Conservation (phyloP, 1,140 invertebrate species). For the silkworm (Bombyx mori) region ASM3026992v2 NC_085115.1:10266501-10267000, state of each 20-base stretch:
- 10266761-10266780: no score
- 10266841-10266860: background rate
- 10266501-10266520: background rate
- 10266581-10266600: no score
- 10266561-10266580: no score
- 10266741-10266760: no score
- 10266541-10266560: constrained; percentile 2
- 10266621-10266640: background rate
- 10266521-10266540: background rate
- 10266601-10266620: no score
- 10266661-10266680: no score
- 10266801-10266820: no score
- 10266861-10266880: background rate
- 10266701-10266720: no score
- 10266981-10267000: background rate
- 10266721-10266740: no score
- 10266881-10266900: background rate
- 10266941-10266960: background rate
- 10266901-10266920: background rate
- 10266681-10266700: no score
- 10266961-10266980: background rate
- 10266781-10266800: no score
- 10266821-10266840: no score
- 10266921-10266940: constrained; percentile 1
- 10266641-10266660: background rate